Base-by-base conservation (phyloP, 1,140 invertebrate genomes). In the Monochamus saltuarius region DNA sequence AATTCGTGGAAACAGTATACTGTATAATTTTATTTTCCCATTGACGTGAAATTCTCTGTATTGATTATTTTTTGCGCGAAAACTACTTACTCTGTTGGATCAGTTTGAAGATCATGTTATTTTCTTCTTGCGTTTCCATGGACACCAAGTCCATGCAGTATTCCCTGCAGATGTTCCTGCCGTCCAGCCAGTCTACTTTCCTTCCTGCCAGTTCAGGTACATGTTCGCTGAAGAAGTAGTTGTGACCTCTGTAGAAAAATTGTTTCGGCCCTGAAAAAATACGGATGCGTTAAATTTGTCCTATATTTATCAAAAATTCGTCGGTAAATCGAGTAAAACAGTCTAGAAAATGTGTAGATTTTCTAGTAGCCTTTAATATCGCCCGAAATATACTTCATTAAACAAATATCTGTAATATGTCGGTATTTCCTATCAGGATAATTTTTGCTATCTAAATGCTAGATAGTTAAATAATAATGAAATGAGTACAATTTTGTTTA, bases 81-180 rank as follows among this genome's bases (percentile, higher is more conserved):
- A 29, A 39, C 6, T 59, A 81, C 86, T 83, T 77, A 92, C 89
- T 90, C 78, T 90, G 86, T 78, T 91, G 88, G 59, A 95, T 90
- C 9, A 94, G 82, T 71, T 87, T 88, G 83, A 90, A 90, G 73
- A 94, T 86, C 65, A 94, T 84, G 74, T 94, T 91, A 72, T 94
- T 93, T 75, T 95, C 91, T 75, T 92, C 90, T 77, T 92, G 89
- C 1, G 89, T 89, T 76, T 95, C 92, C 67, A 94, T 80, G 1
- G 91, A 91, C 4, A 94, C 87, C 42, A 93, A 83, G 74, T 95
- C 92, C 92, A 95, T 95, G 77, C 92, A 95, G 75, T 93, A 93
- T 75, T 93, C 90, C 59, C 92, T 83, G 78, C 92, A 95, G 61
- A 90, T 84, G 76, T 95, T 95, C 67, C 92, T 86, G 13, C 90